Conservation (phyloP, 2,888 invertebrate genomes). For the Drosophila cognata region DNA sequence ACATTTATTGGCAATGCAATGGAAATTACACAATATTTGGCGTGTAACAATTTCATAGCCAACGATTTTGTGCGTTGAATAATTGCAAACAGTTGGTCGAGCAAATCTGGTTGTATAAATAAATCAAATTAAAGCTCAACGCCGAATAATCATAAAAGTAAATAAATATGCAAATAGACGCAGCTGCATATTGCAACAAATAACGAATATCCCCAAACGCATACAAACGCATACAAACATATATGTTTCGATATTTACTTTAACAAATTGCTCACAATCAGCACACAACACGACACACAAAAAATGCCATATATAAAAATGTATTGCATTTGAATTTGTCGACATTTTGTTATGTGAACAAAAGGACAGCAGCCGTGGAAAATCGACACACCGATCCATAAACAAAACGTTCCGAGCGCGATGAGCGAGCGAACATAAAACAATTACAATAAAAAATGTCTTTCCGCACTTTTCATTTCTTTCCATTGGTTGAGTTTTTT, state of each 20-base stretch:
- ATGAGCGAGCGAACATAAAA: constrained; percentile 68
- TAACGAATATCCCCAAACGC: constrained; percentile 14
- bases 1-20: constrained; percentile 4
- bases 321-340: constrained; percentile 76
- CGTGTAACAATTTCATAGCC: constrained; percentile 18
- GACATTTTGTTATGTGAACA: constrained; percentile 42
- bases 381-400: constrained; percentile 52
- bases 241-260: constrained; percentile 67
- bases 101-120: constrained; percentile 56
- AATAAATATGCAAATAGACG: constrained; percentile 53
- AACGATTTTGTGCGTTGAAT: constrained; percentile 37
- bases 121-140: constrained; percentile 76
- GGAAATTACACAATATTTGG: background rate
- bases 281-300: constrained; percentile 30
- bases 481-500: constrained; percentile 2
- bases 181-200: constrained; percentile 42
- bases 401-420: constrained; percentile 59
- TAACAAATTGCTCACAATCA: constrained; percentile 78
- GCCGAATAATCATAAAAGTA: constrained; percentile 72
- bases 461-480: background rate
- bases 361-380: constrained; percentile 4
- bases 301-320: constrained; percentile 53
- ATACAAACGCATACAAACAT: constrained; percentile 21
- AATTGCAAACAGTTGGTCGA: constrained; percentile 38
- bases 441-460: constrained; percentile 66